phyloP scores from a whole-genome alignment of 2,797 vertebrate genomes.

The Hyperoplus immaculatus region DNA sequence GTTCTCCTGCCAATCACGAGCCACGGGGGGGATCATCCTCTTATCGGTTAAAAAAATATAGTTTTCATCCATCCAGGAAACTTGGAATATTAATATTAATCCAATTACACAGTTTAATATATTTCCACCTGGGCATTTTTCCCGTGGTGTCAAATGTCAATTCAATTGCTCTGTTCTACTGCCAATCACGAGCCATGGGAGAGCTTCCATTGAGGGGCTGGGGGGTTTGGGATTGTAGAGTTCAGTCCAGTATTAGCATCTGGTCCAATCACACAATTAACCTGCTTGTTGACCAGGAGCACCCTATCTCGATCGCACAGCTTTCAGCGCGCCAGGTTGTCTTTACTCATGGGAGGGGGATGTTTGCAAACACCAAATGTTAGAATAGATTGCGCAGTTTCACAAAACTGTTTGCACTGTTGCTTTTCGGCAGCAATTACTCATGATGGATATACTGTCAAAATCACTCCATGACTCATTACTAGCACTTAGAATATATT shows the following conservation, averaged over 20 bases:
- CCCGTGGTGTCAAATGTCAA: conserved; percentile 24
- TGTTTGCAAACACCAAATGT: conserved; percentile 57
- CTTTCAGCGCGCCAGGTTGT: conserved; percentile 44
- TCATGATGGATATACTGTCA: not conserved
- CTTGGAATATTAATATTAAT: conserved; percentile 38
- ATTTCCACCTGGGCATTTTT: conserved; percentile 9
- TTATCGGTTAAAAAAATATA: conserved; percentile 3
- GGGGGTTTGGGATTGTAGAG: conserved; percentile 26
- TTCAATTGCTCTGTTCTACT: conserved; percentile 32
- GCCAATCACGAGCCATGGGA: conserved; percentile 44
- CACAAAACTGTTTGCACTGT: conserved; percentile 8
- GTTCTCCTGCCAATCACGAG: conserved; percentile 47
- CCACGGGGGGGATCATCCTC: conserved; percentile 10
- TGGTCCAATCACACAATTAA: conserved; percentile 78
- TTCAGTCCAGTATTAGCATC: conserved; percentile 56
- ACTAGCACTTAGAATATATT: not conserved
- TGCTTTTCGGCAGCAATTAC: not conserved
- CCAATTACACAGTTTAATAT: conserved; percentile 24
- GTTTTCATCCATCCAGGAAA: conserved; percentile 27
- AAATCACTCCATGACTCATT: conserved; percentile 30
- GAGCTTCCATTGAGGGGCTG: conserved; percentile 11
- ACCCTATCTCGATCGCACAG: conserved; percentile 65
- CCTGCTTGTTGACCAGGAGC: conserved; percentile 75
- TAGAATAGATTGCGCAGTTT: conserved; percentile 33
- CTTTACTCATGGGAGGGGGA: conserved; percentile 41